These are phyloP conservation scores for Athalia rosae DNA, from an alignment of 2,888 invertebrate species.

Conservation along the genomic window DNA sequence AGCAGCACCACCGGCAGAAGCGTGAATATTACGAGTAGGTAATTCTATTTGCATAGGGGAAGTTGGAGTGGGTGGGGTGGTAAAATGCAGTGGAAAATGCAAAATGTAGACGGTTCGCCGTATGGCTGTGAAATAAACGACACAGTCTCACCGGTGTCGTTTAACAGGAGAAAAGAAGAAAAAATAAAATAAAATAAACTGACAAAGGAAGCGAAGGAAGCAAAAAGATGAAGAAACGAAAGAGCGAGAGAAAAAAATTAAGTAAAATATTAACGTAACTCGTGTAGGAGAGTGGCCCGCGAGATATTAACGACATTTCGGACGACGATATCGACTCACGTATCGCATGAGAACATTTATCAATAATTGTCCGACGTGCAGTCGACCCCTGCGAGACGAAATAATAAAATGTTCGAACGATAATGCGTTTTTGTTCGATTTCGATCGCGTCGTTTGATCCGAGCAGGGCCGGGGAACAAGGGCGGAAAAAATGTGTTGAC, in stretches of 20 bases:
- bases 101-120: slow-evolving; percentile 24
- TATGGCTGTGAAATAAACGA: slow-evolving; percentile 23
- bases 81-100: slow-evolving; percentile 33
- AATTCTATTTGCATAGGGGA: slow-evolving; percentile 61
- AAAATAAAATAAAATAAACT: background rate
- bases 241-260: background rate
- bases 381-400: no score
- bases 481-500: background rate
- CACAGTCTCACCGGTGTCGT: slow-evolving; percentile 19
- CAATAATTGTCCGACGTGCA: no score
- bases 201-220: background rate
- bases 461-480: no score
- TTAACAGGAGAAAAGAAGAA: background rate
- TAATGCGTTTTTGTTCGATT: no score
- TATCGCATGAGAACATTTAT: no score
- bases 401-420: no score
- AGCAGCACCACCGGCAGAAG: slow-evolving; percentile 4
- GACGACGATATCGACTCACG: no score
- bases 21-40: slow-evolving; percentile 51
- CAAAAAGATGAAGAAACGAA: background rate
- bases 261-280: no score
- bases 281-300: no score
- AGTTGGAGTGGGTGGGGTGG: background rate
- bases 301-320: no score
- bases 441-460: no score